These are phyloP conservation scores for Bembecia ichneumoniformis DNA, from an alignment of 2,888 invertebrate species.

Conservation along the genomic window DNA sequence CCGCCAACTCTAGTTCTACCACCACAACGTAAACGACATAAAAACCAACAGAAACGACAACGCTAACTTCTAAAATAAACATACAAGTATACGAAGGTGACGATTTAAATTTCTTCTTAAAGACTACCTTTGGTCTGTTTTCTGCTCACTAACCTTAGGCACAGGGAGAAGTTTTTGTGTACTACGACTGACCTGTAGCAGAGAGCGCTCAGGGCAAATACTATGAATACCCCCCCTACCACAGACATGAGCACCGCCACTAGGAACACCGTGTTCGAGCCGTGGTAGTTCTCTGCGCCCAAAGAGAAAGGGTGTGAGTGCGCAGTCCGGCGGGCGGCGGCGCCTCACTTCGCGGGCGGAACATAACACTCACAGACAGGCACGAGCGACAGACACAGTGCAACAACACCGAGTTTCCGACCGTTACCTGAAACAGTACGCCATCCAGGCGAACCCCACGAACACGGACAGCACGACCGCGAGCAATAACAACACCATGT, in stretches of 20 bases:
- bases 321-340: conserved; percentile 12
- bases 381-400: conserved; percentile 59
- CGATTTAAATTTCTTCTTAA: conserved; percentile 71
- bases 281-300: conserved; percentile 93
- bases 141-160: conserved; percentile 98
- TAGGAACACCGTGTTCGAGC: conserved; percentile 97
- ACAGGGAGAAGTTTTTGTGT: conserved; percentile 98
- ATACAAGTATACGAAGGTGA: conserved; percentile 73
- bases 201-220: conserved; percentile 98
- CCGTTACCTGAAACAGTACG: conserved; percentile 93
- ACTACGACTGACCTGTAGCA: conserved; percentile 99
- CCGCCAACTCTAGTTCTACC: conserved; percentile 66
- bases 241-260: conserved; percentile 98
- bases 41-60: conserved; percentile 68
- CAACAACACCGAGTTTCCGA: conserved; percentile 67
- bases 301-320: conserved; percentile 43
- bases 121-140: conserved; percentile 81
- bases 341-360: conserved; percentile 32
- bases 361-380: conserved; percentile 46
- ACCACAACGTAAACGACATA: conserved; percentile 67
- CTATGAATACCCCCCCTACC: conserved; percentile 99
- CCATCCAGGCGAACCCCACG: conserved; percentile 95
- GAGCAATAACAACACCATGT: conserved; percentile 93
- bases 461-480: conserved; percentile 94
- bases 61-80: conserved; percentile 70